A percentile compares a stretch with the other conserved stretches of the same genome.
Conservation (phyloP, 2,888 invertebrate species). For the Dysmachus trigonus region DNA sequence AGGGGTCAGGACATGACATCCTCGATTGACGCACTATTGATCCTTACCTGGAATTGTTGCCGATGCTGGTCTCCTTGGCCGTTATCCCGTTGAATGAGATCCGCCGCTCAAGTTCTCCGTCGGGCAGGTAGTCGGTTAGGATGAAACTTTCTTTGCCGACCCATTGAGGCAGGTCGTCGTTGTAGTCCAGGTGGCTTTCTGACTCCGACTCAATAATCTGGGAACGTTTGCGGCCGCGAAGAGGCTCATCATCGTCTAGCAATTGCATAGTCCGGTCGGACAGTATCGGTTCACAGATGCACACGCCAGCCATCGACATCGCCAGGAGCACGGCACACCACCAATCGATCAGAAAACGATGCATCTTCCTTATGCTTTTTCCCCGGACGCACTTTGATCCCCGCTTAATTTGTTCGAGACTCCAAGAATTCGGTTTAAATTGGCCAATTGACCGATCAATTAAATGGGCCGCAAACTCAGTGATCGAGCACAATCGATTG, state of each 20-base stretch:
- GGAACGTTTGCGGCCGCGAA: background rate
- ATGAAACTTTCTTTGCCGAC: slow-evolving; percentile 69
- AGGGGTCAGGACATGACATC: background rate
- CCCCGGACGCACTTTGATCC: background rate
- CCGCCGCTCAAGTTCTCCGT: slow-evolving; percentile 76
- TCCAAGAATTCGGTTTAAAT: background rate
- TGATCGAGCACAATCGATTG: background rate
- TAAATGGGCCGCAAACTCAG: background rate
- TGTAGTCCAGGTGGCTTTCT: background rate
- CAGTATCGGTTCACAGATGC: slow-evolving; percentile 1
- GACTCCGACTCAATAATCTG: background rate
- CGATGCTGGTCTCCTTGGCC: slow-evolving; percentile 70
- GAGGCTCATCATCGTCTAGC: background rate
- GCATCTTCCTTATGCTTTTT: background rate
- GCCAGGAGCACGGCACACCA: background rate
- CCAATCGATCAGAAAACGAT: background rate
- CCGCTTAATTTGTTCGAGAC: background rate
- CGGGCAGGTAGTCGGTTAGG: slow-evolving; percentile 71
- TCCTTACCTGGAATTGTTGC: slow-evolving; percentile 36
- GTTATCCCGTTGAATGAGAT: slow-evolving; percentile 72
- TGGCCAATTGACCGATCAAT: slow-evolving; percentile 18
- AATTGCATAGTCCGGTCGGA: background rate
- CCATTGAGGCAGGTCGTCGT: slow-evolving; percentile 34
- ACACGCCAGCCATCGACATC: background rate
- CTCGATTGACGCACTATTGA: background rate